These are phyloP conservation scores for Acleris holmiana DNA, from an alignment of 2,888 invertebrate species.

Conservation along the genomic window DNA sequence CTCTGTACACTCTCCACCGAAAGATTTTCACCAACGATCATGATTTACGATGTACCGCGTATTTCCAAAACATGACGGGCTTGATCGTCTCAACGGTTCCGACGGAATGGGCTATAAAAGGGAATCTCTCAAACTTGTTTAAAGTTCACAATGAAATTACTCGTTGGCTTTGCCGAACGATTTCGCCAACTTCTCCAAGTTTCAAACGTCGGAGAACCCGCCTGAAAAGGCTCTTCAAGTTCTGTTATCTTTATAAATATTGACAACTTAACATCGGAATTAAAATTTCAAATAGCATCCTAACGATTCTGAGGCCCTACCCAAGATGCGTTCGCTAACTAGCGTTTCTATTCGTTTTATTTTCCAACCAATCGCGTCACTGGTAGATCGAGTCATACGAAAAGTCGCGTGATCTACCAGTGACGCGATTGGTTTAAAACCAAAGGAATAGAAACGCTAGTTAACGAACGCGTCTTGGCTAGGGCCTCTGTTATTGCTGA, in stretches of 20 bases:
- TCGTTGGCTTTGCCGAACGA: conserved; percentile 43
- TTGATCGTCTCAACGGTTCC: conserved; percentile 33
- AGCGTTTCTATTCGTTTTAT: too few relatives aligned
- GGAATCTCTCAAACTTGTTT: conserved; percentile 43
- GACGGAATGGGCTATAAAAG: conserved; percentile 44
- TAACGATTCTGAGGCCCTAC: too few relatives aligned
- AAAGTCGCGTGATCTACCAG: too few relatives aligned
- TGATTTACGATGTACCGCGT: conserved; percentile 41
- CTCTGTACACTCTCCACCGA: conserved; percentile 39
- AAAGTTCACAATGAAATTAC: conserved; percentile 44
- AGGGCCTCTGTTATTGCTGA: too few relatives aligned
- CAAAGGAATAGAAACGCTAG: too few relatives aligned
- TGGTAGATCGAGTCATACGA: too few relatives aligned
- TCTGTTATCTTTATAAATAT: neutral
- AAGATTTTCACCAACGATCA: conserved; percentile 25
- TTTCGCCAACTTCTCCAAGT: conserved; percentile 29
- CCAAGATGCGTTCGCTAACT: too few relatives aligned
- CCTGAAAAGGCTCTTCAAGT: conserved; percentile 7
- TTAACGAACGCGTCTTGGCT: too few relatives aligned
- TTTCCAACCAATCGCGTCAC: too few relatives aligned
- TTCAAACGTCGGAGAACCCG: conserved; percentile 19
- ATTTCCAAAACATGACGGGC: conserved; percentile 40
- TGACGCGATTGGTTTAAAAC: too few relatives aligned
- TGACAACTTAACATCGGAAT: too few relatives aligned
- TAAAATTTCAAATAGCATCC: too few relatives aligned